Evolutionary conservation across 2,113 vertebrate genomes (phyloP), one percentile per base, ranked within the genome.

Genomic region (Clarias macrocephalus): DNA sequence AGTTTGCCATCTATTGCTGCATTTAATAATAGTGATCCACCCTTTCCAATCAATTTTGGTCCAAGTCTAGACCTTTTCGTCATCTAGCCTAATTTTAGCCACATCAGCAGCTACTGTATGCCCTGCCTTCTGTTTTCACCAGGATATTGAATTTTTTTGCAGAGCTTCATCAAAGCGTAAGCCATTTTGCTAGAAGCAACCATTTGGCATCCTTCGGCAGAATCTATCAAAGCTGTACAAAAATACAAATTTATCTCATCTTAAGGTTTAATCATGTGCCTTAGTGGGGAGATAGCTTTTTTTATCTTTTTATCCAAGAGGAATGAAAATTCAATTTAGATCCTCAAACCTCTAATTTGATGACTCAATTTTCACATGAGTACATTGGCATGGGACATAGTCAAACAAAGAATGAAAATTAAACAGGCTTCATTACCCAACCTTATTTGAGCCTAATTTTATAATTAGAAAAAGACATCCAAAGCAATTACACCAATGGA

Each of bases 381-480:
- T 86, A 86, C 85, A 84, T 85, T 86, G 66, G 85, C 80, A 82
- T 89, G 85, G 88, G 68, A 87, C 75, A 57, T 76, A 86, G 85
- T 86, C 86, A 86, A 80, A 91, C 77, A 89, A 88, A 89, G 85
- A 87, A 84, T 72, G 77, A 88, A 85, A 54, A 59, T 79, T 86
- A 82, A 89, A 92, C 80, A 86, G 80, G 91, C 88, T 92, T 91
- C 91, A 93, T 93, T 92, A 91, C 89, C 91, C 90, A 83, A 89
- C 89, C 89, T 92, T 91, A 93, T 92, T 92, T 92, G 73, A 93
- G 88, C 92, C 91, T 89, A 90, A 91, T 92, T 94, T 88, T 92
- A 93, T 93, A 93, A 93, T 94, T 92, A 92, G 89, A 92, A 91
- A 91, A 93, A 91, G 90, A 93, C 91, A 92, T 92, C 90, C 90